Percentiles rank a stretch among this genome's conserved stretches.
phyloP scores from a whole-genome alignment of 2,888 invertebrate genomes.

The Acleris literana region DNA sequence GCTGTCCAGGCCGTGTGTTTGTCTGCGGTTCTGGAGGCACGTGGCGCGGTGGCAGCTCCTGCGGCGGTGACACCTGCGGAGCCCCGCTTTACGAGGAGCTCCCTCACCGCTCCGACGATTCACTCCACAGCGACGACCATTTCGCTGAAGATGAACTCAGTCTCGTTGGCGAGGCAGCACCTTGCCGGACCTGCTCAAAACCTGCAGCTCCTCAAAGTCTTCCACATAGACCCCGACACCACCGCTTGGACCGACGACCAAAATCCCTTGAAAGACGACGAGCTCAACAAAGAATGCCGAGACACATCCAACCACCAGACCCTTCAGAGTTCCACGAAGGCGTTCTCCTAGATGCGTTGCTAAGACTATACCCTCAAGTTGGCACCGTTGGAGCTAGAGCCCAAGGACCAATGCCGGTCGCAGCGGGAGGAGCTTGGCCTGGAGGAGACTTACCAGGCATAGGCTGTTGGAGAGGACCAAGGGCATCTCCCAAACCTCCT shows the following conservation, averaged over 20 bases:
- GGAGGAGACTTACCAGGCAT: slow-evolving; percentile 85
- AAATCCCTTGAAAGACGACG: slow-evolving; percentile 80
- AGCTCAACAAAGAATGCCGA: slow-evolving; percentile 74
- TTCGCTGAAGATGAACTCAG: slow-evolving; percentile 93
- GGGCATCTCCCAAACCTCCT: slow-evolving; percentile 84
- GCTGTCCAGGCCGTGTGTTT: slow-evolving; percentile 84
- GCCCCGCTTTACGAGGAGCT: slow-evolving; percentile 94
- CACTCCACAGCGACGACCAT: slow-evolving; percentile 90
- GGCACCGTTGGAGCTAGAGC: slow-evolving; percentile 85
- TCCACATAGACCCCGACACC: slow-evolving; percentile 84
- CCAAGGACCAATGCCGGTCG: slow-evolving; percentile 70
- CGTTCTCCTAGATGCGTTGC: slow-evolving; percentile 88
- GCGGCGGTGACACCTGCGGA: slow-evolving; percentile 72
- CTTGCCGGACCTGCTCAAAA: slow-evolving; percentile 78
- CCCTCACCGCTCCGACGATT: slow-evolving; percentile 84
- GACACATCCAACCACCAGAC: slow-evolving; percentile 87
- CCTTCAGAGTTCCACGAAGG: slow-evolving; percentile 92
- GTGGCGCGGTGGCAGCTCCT: slow-evolving; percentile 83
- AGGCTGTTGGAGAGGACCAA: slow-evolving; percentile 83
- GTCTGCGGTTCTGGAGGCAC: slow-evolving; percentile 84
- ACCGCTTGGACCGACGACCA: slow-evolving; percentile 83
- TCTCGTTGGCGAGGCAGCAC: slow-evolving; percentile 76
- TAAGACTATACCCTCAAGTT: slow-evolving; percentile 88
- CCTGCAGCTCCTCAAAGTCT: slow-evolving; percentile 76
- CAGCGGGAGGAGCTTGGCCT: slow-evolving; percentile 88